A percentile compares a stretch with the other conserved stretches of the same genome.
Evolutionary conservation across 2,888 invertebrate species (phyloP).

Genomic region (Harpalus rufipes): DNA sequence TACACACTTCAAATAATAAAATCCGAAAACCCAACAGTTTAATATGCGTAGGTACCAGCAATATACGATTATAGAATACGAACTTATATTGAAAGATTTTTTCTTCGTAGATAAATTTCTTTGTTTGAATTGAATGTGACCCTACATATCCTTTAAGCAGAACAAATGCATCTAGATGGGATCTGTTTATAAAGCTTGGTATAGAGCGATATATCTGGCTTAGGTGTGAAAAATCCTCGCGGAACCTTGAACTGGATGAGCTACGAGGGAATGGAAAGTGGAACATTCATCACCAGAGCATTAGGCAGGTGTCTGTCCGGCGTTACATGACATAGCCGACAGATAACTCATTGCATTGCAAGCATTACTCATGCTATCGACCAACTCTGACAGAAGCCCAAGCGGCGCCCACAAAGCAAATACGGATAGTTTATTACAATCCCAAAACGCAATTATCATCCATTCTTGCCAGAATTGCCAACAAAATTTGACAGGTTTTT

Average conservation of each 20-base stretch:
- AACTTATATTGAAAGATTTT: not conserved
- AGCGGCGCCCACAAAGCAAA: not conserved
- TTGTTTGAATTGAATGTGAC: not conserved
- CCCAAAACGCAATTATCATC: not conserved
- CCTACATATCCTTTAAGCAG: not conserved
- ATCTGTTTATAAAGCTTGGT: slow-evolving; percentile 2
- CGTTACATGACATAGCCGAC: not conserved
- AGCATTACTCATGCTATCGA: not conserved
- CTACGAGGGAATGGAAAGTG: slow-evolving; percentile 8
- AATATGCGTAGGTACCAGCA: too few species aligned
- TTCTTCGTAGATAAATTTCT: not conserved
- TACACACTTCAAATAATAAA: too few species aligned
- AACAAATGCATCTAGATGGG: not conserved
- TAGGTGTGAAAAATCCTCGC: slow-evolving; percentile 17
- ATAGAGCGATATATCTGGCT: slow-evolving; percentile 20
- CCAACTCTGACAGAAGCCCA: not conserved
- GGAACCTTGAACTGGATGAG: slow-evolving; percentile 14
- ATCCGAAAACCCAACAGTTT: too few species aligned
- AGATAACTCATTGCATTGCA: not conserved
- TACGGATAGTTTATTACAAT: not conserved
- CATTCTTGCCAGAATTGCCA: not conserved
- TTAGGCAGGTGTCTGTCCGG: not conserved
- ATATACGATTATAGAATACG: not conserved
- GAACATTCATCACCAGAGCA: slow-evolving; percentile 4
- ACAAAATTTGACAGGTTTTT: too few species aligned